Evolutionary conservation across 2,888 invertebrate genomes (phyloP), one percentile per base, ranked within the genome.

Genomic region (Deroplatys truncata): DNA sequence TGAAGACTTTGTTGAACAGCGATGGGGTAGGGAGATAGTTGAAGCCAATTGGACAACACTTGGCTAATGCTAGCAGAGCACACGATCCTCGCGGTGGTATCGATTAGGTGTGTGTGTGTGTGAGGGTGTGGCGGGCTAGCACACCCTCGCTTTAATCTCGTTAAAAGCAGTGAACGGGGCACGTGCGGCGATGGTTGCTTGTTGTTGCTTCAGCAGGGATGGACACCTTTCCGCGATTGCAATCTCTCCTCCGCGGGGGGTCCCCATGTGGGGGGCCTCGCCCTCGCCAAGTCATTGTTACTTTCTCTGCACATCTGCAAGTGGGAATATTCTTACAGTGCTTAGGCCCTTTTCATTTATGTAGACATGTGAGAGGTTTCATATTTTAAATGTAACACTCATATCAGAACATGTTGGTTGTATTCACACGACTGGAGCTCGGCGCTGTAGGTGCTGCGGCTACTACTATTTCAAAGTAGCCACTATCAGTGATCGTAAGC

Each of bases 91-190:
- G 29, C 31, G 84, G 84, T 28, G 85, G 82, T 89, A 90, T 89
- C 89, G 89, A 90, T 89, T 90, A 90, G 88, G 86, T 88, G 89
- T 89, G 84, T 89, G 83, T 29, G 85, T 82, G 84, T 72, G 82
- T 72, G 89, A 35, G 83, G 86, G 20, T 35, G 84, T 56, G 82
- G 72, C 84, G 56, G 16, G 28, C 89, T 9, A 20, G 82, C 90
- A 89, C 88, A 86, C 90, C 90, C 82, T 82, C 88, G 72, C 83
- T 90, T 90, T 90, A 90, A 90, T 90, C 90, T 90, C 88, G 90
- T 90, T 90, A 90, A 90, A 90, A 90, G 90, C 90, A 89, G 88
- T 84, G 88, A 28, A 83, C 35, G 31, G 83, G 56, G 87, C 56
- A 82, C 84, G 88, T 86, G 84, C 72, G 56, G 31, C 56, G 7